phyloP scores from a whole-genome alignment of 2,797 vertebrate species.

The Linurgus olivaceus region DNA sequence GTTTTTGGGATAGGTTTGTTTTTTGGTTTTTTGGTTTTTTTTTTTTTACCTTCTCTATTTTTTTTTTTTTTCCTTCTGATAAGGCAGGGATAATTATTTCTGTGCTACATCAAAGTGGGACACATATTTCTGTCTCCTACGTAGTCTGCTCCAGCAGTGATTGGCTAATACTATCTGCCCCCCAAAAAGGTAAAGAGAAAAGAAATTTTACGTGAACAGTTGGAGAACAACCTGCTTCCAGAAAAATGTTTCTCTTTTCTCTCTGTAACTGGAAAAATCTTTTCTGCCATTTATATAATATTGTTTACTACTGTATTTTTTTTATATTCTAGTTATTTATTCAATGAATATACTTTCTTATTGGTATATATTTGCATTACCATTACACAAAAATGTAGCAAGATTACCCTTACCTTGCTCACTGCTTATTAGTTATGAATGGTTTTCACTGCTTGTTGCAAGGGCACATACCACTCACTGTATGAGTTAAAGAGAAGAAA shows the following conservation, averaged over 20 bases:
- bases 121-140: neutral
- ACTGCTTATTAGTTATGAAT: neutral
- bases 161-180: neutral
- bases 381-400: neutral
- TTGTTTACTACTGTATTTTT: neutral
- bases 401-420: neutral
- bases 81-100: neutral
- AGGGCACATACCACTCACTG: neutral
- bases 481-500: neutral
- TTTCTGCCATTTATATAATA: neutral
- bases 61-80: neutral
- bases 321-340: neutral
- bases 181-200: neutral
- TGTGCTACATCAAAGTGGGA: neutral
- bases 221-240: neutral
- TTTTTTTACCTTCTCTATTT: neutral
- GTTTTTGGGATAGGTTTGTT: accelerated
- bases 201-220: neutral
- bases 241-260: neutral
- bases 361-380: neutral
- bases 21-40: too few species aligned
- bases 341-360: neutral
- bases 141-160: neutral
- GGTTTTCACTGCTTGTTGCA: neutral
- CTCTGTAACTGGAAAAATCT: neutral